phyloP scores from a whole-genome alignment of 2,888 invertebrate genomes.

The Parasteatoda lunata region DNA sequence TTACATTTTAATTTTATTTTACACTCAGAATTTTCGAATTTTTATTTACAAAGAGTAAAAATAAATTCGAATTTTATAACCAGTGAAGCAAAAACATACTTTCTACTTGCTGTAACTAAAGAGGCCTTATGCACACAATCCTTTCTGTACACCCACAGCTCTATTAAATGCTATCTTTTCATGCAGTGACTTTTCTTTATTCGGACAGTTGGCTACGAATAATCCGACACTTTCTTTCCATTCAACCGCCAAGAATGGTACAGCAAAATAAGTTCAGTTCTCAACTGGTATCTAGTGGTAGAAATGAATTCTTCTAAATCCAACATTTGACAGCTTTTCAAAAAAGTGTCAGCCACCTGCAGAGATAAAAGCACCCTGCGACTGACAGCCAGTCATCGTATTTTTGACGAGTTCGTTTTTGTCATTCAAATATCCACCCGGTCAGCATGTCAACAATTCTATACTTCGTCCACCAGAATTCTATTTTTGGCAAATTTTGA shows the following conservation, averaged over 20 bases:
- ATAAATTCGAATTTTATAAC: too few species aligned
- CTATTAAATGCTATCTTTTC: constrained; percentile 20
- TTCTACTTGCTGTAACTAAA: too few species aligned
- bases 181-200: constrained; percentile 7
- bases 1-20: too few species aligned
- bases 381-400: constrained; percentile 43
- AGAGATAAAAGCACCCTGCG: constrained; percentile 21
- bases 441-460: constrained; percentile 49
- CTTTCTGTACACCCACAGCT: constrained; percentile 1
- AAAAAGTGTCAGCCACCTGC: constrained; percentile 53
- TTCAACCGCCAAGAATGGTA: neutral
- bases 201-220: constrained; percentile 26
- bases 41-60: too few species aligned
- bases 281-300: neutral
- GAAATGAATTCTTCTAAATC: neutral
- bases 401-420: constrained; percentile 48
- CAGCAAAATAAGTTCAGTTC: constrained; percentile 5
- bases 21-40: too few species aligned
- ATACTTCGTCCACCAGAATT: constrained; percentile 17
- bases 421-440: constrained; percentile 53
- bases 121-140: neutral
- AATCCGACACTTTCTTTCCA: constrained; percentile 18
- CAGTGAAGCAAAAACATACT: too few species aligned
- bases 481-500: constrained; percentile 30
- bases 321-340: constrained; percentile 57